A percentile compares a stretch with the other conserved stretches of the same genome.
Conservation (phyloP, 2,888 invertebrate species). For the Ectemnius cavifrons region DNA sequence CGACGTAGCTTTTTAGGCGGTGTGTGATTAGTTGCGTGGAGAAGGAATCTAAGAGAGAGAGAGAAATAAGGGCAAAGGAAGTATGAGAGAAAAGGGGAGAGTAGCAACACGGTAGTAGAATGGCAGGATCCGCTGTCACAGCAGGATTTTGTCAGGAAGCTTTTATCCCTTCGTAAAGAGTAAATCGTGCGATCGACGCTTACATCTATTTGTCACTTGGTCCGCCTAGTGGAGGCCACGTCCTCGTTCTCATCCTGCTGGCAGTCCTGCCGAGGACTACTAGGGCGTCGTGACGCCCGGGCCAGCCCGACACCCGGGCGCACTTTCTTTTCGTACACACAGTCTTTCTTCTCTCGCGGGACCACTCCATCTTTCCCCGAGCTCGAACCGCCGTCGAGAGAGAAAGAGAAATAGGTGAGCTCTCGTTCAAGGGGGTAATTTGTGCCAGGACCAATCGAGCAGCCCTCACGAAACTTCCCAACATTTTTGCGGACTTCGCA, state of each 20-base stretch:
- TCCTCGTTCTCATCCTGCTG: too few relatives aligned
- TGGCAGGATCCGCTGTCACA: slow-evolving; percentile 65
- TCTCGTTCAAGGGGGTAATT: slow-evolving; percentile 75
- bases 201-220: slow-evolving; percentile 73
- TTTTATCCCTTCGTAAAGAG: slow-evolving; percentile 66
- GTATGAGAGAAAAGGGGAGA: slow-evolving; percentile 1
- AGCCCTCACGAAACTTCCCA: slow-evolving; percentile 40
- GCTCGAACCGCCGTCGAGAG: slow-evolving; percentile 47
- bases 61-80: too few relatives aligned
- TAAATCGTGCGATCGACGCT: slow-evolving; percentile 62
- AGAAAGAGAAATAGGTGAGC: slow-evolving; percentile 50
- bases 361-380: slow-evolving; percentile 73
- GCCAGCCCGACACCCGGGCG: slow-evolving; percentile 52
- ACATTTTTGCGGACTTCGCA: slow-evolving; percentile 17
- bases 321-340: slow-evolving; percentile 59
- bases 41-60: too few relatives aligned
- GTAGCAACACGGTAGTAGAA: slow-evolving; percentile 40
- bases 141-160: slow-evolving; percentile 67
- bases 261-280: slow-evolving; percentile 25
- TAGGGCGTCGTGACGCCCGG: slow-evolving; percentile 62
- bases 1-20: neutral
- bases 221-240: slow-evolving; percentile 55
- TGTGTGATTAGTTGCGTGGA: neutral
- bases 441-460: slow-evolving; percentile 69
- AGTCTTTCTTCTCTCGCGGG: slow-evolving; percentile 63